Percentiles rank a stretch among this genome's conserved stretches.
These are phyloP conservation scores for Nerophis ophidion DNA, from an alignment of 2,113 vertebrate species.

Conservation along the genomic window DNA sequence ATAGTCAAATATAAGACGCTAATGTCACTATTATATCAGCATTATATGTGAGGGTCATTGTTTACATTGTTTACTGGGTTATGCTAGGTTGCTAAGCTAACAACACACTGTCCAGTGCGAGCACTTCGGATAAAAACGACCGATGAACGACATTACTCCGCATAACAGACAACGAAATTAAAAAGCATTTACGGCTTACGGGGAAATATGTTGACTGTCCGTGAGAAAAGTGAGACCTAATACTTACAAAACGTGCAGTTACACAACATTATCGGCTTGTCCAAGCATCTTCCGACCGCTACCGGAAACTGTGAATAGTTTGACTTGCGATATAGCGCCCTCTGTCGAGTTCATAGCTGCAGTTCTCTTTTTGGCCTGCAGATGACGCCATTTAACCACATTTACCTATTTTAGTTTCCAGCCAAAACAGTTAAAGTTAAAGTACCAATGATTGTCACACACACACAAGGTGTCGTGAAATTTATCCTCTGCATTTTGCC, in stretches of 20 bases:
- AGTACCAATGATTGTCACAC: no score
- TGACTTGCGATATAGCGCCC: slow-evolving; percentile 25
- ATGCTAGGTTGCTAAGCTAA: slow-evolving; percentile 51
- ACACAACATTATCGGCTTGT: slow-evolving; percentile 37
- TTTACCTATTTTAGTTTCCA: neutral
- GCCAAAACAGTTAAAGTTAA: no score
- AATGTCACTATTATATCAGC: no score
- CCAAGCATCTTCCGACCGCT: slow-evolving; percentile 27
- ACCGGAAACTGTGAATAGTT: neutral
- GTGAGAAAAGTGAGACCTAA: neutral
- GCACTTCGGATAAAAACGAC: neutral
- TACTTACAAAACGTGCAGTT: slow-evolving; percentile 51
- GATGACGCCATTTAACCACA: slow-evolving; percentile 40
- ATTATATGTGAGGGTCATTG: slow-evolving; percentile 25
- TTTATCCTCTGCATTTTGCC: no score
- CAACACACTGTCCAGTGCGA: neutral
- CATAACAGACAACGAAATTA: neutral
- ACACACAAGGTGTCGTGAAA: no score
- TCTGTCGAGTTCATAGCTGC: slow-evolving; percentile 11
- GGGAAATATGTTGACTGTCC: no score
- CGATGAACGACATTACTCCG: neutral
- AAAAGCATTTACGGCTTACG: no score
- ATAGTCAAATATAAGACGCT: no score
- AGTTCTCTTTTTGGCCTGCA: neutral
- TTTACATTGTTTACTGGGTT: slow-evolving; percentile 44